Base-by-base conservation (phyloP, 2,113 vertebrate species). In the Sula dactylatra region DNA sequence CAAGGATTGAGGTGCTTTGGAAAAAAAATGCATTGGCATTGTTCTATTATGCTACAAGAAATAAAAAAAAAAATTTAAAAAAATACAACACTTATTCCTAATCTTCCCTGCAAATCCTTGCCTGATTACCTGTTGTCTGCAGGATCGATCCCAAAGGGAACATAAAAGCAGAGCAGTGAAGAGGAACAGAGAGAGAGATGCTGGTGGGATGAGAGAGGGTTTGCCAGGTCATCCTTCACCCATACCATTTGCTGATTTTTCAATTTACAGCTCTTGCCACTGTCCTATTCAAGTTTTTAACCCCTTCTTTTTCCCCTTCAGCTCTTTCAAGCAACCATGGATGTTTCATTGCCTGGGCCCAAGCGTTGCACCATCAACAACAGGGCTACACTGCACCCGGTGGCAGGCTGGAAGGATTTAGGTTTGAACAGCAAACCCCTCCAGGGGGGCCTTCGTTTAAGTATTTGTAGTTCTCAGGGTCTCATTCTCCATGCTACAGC, bases 341-440 rank as follows among this genome's bases (percentile, higher is more conserved):
- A 80, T n/a, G 8, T 70, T 88, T 70, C n/a, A 18, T 5, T 73
- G 38, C 31, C 42, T 45, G 31, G 4, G 32, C 15, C 69, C 11
- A 59, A 58, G 50, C 4, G 0, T 0, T 27, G 36, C 1, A 3
- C 14, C 25, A 20, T n/a, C 27, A 66, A 7, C 26, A 58, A 25
- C 6, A 42, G 10, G 8, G 17, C 15, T 54, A 27, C 2, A 1
- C 47, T 59, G 52, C 22, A 66, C 18, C 16, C 40, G 7, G 44
- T 2, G 7, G 40, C 24, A 26, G 27, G 29, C 42, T 88, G 66
- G 47, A 65, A 79, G 21, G 32, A 69, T 38, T 73, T 71, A 13
- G 4, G 6, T 36, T 82, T 56, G 27, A 87, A 56, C 47, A 79
- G 36, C 19, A 44, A 69, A 89, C 82, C 8, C 11, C 13, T 45